These are phyloP conservation scores for Lagodon rhomboides DNA, from an alignment of 2,797 vertebrate genomes.

Conservation along the genomic window DNA sequence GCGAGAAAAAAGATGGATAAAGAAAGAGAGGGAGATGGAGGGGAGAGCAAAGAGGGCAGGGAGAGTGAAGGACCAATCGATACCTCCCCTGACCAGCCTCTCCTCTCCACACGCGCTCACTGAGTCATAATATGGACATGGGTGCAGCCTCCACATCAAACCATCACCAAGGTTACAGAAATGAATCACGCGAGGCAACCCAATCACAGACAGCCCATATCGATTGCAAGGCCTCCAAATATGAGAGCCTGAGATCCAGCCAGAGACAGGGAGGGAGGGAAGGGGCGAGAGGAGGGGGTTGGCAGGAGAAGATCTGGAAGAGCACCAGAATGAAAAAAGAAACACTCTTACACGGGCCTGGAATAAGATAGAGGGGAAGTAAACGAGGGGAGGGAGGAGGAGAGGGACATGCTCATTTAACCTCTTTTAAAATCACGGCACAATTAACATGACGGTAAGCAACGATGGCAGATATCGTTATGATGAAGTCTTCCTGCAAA, in stretches of 20 bases:
- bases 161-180: conserved; percentile 87
- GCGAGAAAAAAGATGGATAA: conserved; percentile 60
- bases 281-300: conserved; percentile 41
- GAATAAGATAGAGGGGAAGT: conserved; percentile 54
- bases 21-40: conserved; percentile 62
- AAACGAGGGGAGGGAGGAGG: conserved; percentile 24
- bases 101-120: conserved; percentile 75
- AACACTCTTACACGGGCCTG: conserved; percentile 41
- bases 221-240: conserved; percentile 83
- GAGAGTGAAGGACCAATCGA: conserved; percentile 81
- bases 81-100: conserved; percentile 78
- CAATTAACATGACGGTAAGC: conserved; percentile 65
- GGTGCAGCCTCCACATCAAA: conserved; percentile 84
- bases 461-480: conserved; percentile 10
- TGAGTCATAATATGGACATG: conserved; percentile 84
- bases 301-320: conserved; percentile 63
- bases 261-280: conserved; percentile 58
- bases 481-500: conserved; percentile 42
- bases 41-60: conserved; percentile 67
- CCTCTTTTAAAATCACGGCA: conserved; percentile 67
- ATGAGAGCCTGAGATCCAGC: conserved; percentile 77
- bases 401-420: conserved; percentile 62
- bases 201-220: conserved; percentile 85
- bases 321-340: conserved; percentile 61
- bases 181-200: conserved; percentile 85